Base-by-base conservation (phyloP, 2,113 vertebrate genomes). In the Oxyura jamaicensis region DNA sequence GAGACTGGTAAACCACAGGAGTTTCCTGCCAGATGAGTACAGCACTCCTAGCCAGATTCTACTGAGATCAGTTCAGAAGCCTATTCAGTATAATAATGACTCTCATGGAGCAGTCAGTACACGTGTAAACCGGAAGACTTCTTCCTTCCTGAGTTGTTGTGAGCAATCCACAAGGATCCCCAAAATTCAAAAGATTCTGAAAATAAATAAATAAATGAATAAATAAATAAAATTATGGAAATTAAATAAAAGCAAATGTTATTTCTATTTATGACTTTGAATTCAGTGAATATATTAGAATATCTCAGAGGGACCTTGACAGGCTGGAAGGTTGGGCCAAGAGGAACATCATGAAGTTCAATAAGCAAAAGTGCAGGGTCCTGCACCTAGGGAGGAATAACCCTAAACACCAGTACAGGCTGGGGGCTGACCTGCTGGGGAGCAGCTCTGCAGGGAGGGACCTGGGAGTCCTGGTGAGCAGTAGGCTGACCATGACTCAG, bases 41-140 rank as follows among this genome's bases (percentile, higher is more conserved):
- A 52, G 5, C 23, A 19, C 13, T 80, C 86, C 53, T 50, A 83
- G 55, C 4, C 59, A 44, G 25, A 23, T 55, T 88, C 76, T 92
- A 16, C 52, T 74, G 41, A 58, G 35, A 53, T 85, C 63, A 58
- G 23, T 73, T 36, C 71, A 2, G 18, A 83, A 90, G 5, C 6
- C 21, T 28, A 0, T n/a, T 48, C 55, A 73, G 26, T 35, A 20
- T 10, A 35, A 48, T 19, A 66, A 28, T 8, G 22, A 22, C 18
- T 46, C 14, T 0, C 1, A 7, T 10, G 18, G 28, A 77, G 14
- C 44, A 36, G 11, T 28, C 1, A 1, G 14, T 26, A 28, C 26
- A 19, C 5, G 58, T 73, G 6, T 36, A 67, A 28, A 79, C n/a
- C 28, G 22, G 35, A 29, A 67, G 55, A 23, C 9, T 55, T 83